phyloP scores from a whole-genome alignment of 2,888 invertebrate genomes.

The Sialis fuliginosa region DNA sequence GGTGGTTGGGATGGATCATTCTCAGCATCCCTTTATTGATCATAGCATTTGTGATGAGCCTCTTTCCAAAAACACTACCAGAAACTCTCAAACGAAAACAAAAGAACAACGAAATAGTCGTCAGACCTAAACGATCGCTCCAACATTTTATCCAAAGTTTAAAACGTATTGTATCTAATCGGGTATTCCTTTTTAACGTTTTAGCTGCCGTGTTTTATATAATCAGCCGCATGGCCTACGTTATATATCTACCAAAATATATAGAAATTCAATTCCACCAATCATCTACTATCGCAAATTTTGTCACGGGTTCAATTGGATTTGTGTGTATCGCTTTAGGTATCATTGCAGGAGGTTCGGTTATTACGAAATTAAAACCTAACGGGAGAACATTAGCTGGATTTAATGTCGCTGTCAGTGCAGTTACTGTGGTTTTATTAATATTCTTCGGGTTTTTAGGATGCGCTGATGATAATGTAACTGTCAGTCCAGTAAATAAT shows the following conservation, averaged over 20 bases:
- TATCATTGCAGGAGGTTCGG: too few species aligned
- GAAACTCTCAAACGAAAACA: constrained; percentile 36
- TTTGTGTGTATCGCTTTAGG: too few species aligned
- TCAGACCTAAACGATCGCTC: constrained; percentile 9
- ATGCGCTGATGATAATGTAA: too few species aligned
- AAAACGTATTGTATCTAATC: constrained; percentile 40
- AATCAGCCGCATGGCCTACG: constrained; percentile 40
- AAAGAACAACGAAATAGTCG: constrained; percentile 26
- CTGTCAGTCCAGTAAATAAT: too few species aligned
- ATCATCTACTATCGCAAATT: constrained; percentile 27
- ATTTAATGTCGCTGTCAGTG: too few species aligned
- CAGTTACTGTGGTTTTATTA: too few species aligned
- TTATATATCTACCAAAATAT: constrained; percentile 56
- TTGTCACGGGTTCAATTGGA: too few species aligned
- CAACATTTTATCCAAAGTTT: constrained; percentile 37
- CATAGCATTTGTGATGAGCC: constrained; percentile 40
- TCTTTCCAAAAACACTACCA: constrained; percentile 53
- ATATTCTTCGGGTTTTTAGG: too few species aligned
- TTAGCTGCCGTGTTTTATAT: constrained; percentile 48
- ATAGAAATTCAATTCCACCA: constrained; percentile 55
- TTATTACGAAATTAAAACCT: too few species aligned
- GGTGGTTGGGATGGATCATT: constrained; percentile 63
- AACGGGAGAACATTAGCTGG: too few species aligned
- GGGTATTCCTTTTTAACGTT: constrained; percentile 45
- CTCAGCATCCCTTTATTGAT: constrained; percentile 38